Percentiles rank a stretch among this genome's conserved stretches.
phyloP scores from a whole-genome alignment of 2,113 vertebrate genomes.

The Melanostigma gelatinosum region DNA sequence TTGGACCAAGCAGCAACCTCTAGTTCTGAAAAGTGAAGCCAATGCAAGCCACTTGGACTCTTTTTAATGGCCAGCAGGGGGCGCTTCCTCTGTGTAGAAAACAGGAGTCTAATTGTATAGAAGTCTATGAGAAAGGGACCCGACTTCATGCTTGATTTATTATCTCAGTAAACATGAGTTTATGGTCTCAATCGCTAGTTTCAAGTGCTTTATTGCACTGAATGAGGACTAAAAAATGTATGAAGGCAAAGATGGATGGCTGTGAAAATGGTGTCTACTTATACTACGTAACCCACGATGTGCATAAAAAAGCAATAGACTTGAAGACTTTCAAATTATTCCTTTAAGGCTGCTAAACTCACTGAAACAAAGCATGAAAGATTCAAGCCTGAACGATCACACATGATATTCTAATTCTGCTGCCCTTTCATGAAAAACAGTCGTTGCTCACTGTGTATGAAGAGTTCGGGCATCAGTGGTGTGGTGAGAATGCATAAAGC shows the following conservation, averaged over 20 bases:
- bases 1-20: too few relatives aligned
- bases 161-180: too few relatives aligned
- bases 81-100: too few relatives aligned
- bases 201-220: background rate
- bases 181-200: too few relatives aligned
- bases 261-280: conserved; percentile 25
- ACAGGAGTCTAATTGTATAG: too few relatives aligned
- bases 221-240: background rate
- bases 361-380: conserved; percentile 51
- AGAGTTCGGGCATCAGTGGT: conserved; percentile 35
- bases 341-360: conserved; percentile 43
- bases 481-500: conserved; percentile 48
- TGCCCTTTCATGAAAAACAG: conserved; percentile 33
- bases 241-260: conserved; percentile 28
- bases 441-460: conserved; percentile 45
- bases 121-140: too few relatives aligned
- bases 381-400: conserved; percentile 45
- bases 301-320: conserved; percentile 32
- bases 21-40: too few relatives aligned
- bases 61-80: too few relatives aligned
- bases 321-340: conserved; percentile 40
- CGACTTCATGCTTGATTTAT: too few relatives aligned
- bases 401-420: conserved; percentile 20
- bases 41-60: too few relatives aligned
- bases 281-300: background rate